phyloP scores from a whole-genome alignment of 2,113 vertebrate species.

The Entelurus aequoreus region DNA sequence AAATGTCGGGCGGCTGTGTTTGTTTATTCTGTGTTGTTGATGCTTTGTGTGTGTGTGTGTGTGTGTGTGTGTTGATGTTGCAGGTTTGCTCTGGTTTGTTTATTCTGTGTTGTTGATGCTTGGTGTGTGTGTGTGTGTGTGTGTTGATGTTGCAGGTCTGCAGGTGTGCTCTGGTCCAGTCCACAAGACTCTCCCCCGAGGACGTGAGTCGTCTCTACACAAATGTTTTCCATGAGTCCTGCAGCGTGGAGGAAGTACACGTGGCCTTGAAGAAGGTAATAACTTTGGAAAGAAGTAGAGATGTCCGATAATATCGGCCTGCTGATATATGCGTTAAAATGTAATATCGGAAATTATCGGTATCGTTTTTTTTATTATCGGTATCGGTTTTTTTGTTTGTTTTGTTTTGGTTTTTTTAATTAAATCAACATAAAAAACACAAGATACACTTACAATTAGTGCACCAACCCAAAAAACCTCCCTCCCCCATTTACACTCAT shows the following conservation, averaged over 20 bases:
- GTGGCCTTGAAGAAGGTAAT: slow-evolving; percentile 60
- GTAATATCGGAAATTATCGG: too few species aligned
- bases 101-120: too few species aligned
- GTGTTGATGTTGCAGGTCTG: slow-evolving; percentile 29
- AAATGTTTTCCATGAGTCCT: slow-evolving; percentile 53
- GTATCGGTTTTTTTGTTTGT: too few species aligned
- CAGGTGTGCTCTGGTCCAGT: slow-evolving; percentile 39
- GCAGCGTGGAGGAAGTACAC: slow-evolving; percentile 39
- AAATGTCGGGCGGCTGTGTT: slow-evolving; percentile 11
- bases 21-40: slow-evolving; percentile 3
- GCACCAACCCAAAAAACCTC: too few species aligned
- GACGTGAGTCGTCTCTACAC: slow-evolving; percentile 53
- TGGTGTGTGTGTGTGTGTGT: neutral
- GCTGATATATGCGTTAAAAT: too few species aligned
- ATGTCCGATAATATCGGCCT: too few species aligned
- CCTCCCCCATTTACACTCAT: too few species aligned
- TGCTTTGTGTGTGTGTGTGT: neutral
- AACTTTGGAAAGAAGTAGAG: too few species aligned
- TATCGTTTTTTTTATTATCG: too few species aligned
- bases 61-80: neutral
- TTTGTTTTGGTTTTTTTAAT: too few species aligned
- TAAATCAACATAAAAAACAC: too few species aligned
- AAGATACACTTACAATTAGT: too few species aligned
- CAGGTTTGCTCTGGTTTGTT: slow-evolving; percentile 54
- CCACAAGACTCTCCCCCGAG: slow-evolving; percentile 48